Conservation (phyloP, 2,113 vertebrate genomes). For the Forbesichthys agassizii region DNA sequence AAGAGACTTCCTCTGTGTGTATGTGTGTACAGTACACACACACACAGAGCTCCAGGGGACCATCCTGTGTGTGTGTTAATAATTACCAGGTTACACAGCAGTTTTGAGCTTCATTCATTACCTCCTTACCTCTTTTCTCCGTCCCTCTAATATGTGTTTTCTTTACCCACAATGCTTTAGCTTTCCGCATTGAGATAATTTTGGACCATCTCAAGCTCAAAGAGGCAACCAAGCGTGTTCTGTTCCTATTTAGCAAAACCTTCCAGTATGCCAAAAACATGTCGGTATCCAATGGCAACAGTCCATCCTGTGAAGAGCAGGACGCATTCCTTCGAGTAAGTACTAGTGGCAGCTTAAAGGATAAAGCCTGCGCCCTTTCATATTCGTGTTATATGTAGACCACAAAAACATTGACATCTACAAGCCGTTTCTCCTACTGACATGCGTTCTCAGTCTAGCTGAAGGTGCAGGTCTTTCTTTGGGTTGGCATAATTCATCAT, state of each 20-base stretch:
- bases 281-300: conserved; percentile 77
- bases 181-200: conserved; percentile 88
- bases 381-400: background rate
- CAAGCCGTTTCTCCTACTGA: background rate
- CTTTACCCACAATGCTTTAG: conserved; percentile 57
- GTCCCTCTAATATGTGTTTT: background rate
- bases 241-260: conserved; percentile 83
- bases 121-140: background rate
- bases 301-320: conserved; percentile 86
- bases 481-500: too few relatives aligned
- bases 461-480: too few relatives aligned
- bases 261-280: conserved; percentile 87
- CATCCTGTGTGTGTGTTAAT: background rate
- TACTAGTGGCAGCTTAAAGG: background rate
- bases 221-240: conserved; percentile 87
- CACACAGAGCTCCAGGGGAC: too few relatives aligned
- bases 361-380: background rate
- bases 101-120: background rate
- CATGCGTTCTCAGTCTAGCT: too few relatives aligned
- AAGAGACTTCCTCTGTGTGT: background rate
- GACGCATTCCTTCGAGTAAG: conserved; percentile 87
- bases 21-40: background rate
- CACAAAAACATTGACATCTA: background rate
- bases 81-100: background rate
- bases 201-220: conserved; percentile 97